Conservation (phyloP, 2,113 vertebrate species). For the Leucopsar rothschildi region DNA sequence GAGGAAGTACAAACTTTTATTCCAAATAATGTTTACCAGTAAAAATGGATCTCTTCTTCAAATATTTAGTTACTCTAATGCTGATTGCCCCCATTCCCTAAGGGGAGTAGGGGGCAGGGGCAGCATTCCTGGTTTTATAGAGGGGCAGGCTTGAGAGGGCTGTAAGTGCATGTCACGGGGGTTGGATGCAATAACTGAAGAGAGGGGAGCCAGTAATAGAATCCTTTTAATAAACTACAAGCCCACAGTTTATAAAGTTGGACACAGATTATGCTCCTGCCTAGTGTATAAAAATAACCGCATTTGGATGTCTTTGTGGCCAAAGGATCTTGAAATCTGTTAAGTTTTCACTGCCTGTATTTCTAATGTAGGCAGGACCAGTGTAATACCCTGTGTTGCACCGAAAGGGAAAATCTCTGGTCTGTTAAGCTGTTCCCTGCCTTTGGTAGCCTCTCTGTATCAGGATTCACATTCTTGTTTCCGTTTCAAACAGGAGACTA, state of each 20-base stretch:
- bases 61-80: slow-evolving; percentile 48
- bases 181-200: background rate
- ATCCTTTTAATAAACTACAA: slow-evolving; percentile 59
- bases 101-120: background rate
- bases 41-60: slow-evolving; percentile 38
- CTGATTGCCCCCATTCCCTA: slow-evolving; percentile 8
- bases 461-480: slow-evolving; percentile 66
- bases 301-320: slow-evolving; percentile 4
- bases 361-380: background rate
- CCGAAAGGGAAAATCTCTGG: slow-evolving; percentile 46
- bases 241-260: slow-evolving; percentile 54
- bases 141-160: slow-evolving; percentile 25
- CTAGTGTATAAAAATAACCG: background rate
- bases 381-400: slow-evolving; percentile 7
- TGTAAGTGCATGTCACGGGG: background rate
- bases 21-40: background rate
- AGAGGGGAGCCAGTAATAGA: slow-evolving; percentile 35
- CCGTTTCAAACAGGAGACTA: slow-evolving; percentile 58
- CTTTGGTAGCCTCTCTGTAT: slow-evolving; percentile 53
- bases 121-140: slow-evolving; percentile 56
- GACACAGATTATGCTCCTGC: slow-evolving; percentile 4
- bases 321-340: slow-evolving; percentile 45
- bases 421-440: slow-evolving; percentile 50
- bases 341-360: background rate
- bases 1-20: slow-evolving; percentile 21